phyloP scores from a whole-genome alignment of 2,888 invertebrate species.

The Apeira syringaria region DNA sequence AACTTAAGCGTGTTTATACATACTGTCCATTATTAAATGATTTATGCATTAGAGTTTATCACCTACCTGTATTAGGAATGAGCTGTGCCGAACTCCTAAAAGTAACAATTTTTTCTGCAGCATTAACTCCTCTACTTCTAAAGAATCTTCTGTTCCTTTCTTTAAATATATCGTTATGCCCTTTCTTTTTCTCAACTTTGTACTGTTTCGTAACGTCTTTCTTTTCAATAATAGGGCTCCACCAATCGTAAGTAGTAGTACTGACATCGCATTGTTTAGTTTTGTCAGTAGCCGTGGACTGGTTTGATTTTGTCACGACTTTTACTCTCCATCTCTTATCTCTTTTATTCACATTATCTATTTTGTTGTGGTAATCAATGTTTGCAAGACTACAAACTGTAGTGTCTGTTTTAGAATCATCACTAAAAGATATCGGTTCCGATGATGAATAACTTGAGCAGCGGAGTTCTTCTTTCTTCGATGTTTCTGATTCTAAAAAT shows the following conservation, averaged over 20 bases:
- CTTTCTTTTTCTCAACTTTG: conserved; percentile 9
- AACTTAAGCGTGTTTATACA: too few species aligned
- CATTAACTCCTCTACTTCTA: conserved; percentile 30
- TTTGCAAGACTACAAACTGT: conserved; percentile 45
- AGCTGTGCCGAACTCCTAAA: conserved; percentile 53
- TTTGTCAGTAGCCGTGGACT: conserved; percentile 44
- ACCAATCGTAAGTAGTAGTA: conserved; percentile 60
- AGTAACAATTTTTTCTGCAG: conserved; percentile 47
- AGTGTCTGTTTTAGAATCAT: conserved; percentile 39
- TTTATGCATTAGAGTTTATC: conserved; percentile 29
- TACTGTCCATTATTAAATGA: too few species aligned
- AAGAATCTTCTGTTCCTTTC: conserved; percentile 13
- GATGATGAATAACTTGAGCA: conserved; percentile 1
- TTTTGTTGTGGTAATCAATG: conserved; percentile 32
- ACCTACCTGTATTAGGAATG: conserved; percentile 38
- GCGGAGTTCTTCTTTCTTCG: conserved; percentile 7
- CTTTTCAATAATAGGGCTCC: conserved; percentile 59
- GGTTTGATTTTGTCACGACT: conserved; percentile 44
- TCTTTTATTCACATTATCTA: background rate
- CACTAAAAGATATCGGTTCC: conserved; percentile 22
- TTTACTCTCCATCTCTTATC: conserved; percentile 20
- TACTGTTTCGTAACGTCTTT: conserved; percentile 28
- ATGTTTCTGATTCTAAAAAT: conserved; percentile 4
- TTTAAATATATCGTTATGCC: background rate
- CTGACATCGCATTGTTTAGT: conserved; percentile 44